phyloP scores from a whole-genome alignment of 2,113 vertebrate genomes.

The Dipodomys stephensi region DNA sequence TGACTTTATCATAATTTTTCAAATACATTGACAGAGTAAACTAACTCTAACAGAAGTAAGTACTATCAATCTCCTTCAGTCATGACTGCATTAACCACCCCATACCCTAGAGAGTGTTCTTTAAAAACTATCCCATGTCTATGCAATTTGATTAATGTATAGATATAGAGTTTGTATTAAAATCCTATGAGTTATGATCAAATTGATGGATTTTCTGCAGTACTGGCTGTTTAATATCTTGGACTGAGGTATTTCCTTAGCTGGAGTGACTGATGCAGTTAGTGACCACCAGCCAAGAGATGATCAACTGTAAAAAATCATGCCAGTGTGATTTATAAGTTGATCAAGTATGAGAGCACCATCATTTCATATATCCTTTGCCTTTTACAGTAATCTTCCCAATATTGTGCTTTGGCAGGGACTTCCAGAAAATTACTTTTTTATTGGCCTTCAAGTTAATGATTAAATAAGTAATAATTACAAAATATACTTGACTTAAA shows the following conservation, averaged over 20 bases:
- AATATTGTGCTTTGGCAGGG: conserved; percentile 28
- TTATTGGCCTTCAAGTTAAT: conserved; percentile 41
- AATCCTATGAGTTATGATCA: conserved; percentile 60
- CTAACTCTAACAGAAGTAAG: conserved; percentile 38
- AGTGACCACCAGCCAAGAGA: conserved; percentile 55
- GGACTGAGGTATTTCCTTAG: conserved; percentile 47
- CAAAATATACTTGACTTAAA: conserved; percentile 51
- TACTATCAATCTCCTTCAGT: neutral
- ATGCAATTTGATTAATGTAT: conserved; percentile 34
- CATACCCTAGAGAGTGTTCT: neutral
- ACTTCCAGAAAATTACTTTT: conserved; percentile 64
- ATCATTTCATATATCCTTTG: conserved; percentile 30
- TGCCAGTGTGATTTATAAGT: conserved; percentile 30
- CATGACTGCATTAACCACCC: neutral
- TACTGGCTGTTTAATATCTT: conserved; percentile 32
- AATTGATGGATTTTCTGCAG: conserved; percentile 16
- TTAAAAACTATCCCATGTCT: conserved; percentile 28
- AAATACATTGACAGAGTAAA: neutral
- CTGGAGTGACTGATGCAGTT: conserved; percentile 46
- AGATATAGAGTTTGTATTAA: conserved; percentile 15
- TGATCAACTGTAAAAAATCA: conserved; percentile 5
- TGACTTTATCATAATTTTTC: neutral
- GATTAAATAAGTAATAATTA: conserved; percentile 67
- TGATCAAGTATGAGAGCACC: neutral
- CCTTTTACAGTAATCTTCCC: conserved; percentile 28